Conservation (phyloP, 2,888 invertebrate species). For the Conops quadrifasciatus region DNA sequence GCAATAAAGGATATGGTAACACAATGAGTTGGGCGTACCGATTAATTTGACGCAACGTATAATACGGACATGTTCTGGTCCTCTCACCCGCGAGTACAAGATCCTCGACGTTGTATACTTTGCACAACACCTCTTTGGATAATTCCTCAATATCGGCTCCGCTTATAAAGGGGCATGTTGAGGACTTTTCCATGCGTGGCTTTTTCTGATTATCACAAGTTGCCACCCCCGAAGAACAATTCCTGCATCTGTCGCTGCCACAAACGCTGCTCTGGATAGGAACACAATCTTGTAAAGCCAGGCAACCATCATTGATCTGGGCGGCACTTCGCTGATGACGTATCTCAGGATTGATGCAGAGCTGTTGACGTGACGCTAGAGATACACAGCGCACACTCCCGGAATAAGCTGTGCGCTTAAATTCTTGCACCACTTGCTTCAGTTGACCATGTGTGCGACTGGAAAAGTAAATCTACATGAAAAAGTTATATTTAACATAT, state of each 20-base stretch:
- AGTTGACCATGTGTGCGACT: slow-evolving; percentile 97
- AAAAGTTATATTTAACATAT: background rate
- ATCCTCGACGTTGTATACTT: slow-evolving; percentile 89
- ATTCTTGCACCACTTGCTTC: slow-evolving; percentile 92
- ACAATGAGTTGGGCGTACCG: slow-evolving; percentile 84
- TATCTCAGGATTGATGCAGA: slow-evolving; percentile 88
- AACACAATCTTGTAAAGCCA: no score
- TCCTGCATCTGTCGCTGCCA: slow-evolving; percentile 49
- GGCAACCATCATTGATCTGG: slow-evolving; percentile 90
- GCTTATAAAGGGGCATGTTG: slow-evolving; percentile 77
- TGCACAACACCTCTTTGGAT: slow-evolving; percentile 72
- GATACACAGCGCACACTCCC: slow-evolving; percentile 78
- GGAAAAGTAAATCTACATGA: slow-evolving; percentile 84
- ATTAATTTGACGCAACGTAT: slow-evolving; percentile 84
- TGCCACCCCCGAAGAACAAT: slow-evolving; percentile 66
- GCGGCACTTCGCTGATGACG: slow-evolving; percentile 75
- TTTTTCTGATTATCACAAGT: slow-evolving; percentile 66
- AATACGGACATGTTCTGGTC: slow-evolving; percentile 91
- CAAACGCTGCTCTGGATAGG: no score
- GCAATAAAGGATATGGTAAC: slow-evolving; percentile 79
- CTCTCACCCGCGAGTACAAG: slow-evolving; percentile 74
- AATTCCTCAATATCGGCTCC: slow-evolving; percentile 71
- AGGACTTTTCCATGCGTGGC: slow-evolving; percentile 72
- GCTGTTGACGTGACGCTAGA: slow-evolving; percentile 89
- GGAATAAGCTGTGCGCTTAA: slow-evolving; percentile 81